A percentile compares a stretch with the other conserved stretches of the same genome.
phyloP scores from a whole-genome alignment of 2,888 invertebrate genomes.

The Hyalella azteca region DNA sequence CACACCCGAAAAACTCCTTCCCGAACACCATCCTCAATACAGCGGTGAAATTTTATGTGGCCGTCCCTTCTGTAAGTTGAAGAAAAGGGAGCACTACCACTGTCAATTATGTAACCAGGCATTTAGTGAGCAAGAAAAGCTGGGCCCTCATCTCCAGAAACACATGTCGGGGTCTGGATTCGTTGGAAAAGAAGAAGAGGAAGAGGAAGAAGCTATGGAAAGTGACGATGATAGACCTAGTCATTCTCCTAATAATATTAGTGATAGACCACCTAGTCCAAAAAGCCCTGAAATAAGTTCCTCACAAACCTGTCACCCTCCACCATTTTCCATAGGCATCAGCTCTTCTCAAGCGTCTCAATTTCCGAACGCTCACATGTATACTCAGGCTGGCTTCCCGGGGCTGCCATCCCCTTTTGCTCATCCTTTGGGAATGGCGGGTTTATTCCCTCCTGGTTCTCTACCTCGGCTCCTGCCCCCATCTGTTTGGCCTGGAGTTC shows the following conservation, averaged over 20 bases:
- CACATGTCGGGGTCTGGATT: slow-evolving; percentile 63
- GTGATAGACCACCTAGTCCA: slow-evolving; percentile 40
- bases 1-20: slow-evolving; percentile 62
- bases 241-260: slow-evolving; percentile 39
- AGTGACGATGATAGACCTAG: slow-evolving; percentile 23
- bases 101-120: slow-evolving; percentile 80
- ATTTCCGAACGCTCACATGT: slow-evolving; percentile 47
- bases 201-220: slow-evolving; percentile 28
- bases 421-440: slow-evolving; percentile 52
- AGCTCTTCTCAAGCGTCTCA: slow-evolving; percentile 39
- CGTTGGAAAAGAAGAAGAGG: slow-evolving; percentile 37
- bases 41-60: slow-evolving; percentile 74
- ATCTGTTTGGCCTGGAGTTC: slow-evolving; percentile 52
- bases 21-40: slow-evolving; percentile 71
- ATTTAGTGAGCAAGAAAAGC: slow-evolving; percentile 74
- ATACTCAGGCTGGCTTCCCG: slow-evolving; percentile 55
- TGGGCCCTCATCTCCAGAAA: slow-evolving; percentile 74
- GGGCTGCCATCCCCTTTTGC: slow-evolving; percentile 52
- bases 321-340: slow-evolving; percentile 28
- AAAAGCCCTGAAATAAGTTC: slow-evolving; percentile 35
- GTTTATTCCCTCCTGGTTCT: slow-evolving; percentile 50
- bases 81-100: slow-evolving; percentile 78
- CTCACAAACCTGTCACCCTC: neutral
- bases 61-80: slow-evolving; percentile 79
- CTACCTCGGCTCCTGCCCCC: slow-evolving; percentile 54